Conservation (phyloP, 2,113 vertebrate species). For the Setophaga coronata region DNA sequence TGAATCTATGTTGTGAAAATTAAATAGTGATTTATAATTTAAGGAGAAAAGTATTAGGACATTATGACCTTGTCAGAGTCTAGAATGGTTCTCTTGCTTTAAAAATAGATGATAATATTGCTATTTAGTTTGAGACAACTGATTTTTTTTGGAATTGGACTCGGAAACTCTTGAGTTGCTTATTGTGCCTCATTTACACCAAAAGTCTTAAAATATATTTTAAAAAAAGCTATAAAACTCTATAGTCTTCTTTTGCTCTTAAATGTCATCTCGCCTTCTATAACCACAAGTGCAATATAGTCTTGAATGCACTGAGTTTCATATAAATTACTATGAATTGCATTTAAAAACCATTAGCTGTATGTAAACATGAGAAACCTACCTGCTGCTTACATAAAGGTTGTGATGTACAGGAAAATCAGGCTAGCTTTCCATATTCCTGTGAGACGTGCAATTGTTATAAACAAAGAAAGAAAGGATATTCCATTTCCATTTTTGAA, state of each 20-base stretch:
- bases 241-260: neutral
- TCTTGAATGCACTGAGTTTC: neutral
- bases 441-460: neutral
- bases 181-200: neutral
- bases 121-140: neutral
- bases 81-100: neutral
- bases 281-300: neutral
- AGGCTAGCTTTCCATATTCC: neutral
- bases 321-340: neutral
- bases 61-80: constrained; percentile 4
- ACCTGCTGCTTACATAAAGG: neutral
- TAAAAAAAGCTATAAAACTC: neutral
- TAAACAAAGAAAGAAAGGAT: neutral
- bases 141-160: neutral
- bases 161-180: neutral
- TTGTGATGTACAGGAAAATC: neutral
- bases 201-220: neutral
- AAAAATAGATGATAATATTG: neutral
- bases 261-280: neutral
- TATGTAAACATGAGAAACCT: neutral
- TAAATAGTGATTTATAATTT: constrained; percentile 13
- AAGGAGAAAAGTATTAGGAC: neutral
- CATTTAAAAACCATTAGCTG: neutral
- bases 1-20: neutral
- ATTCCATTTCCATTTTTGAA: neutral